Conservation (phyloP, 2,113 vertebrate genomes). For the Vidua macroura region DNA sequence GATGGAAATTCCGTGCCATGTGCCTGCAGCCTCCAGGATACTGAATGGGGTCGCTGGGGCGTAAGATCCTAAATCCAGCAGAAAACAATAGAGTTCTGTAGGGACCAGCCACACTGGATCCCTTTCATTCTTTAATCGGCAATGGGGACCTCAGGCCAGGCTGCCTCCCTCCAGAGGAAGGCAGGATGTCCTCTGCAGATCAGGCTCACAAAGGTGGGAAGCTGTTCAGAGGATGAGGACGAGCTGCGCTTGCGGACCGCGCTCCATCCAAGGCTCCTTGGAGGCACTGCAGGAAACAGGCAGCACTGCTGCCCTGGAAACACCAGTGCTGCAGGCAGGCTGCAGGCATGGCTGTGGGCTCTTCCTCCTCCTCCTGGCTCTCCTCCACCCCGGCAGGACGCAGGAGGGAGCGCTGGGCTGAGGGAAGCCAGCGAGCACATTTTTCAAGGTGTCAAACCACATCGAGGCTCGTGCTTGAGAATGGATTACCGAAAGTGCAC, state of each 20-base stretch:
- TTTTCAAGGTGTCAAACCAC: slow-evolving; percentile 44
- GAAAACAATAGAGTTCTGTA: not conserved
- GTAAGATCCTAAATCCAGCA: not conserved
- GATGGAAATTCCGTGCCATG: not conserved
- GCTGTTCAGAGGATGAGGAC: not conserved
- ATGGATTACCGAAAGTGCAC: not conserved
- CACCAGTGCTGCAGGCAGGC: not conserved
- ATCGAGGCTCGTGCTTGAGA: not conserved
- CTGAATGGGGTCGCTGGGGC: accelerated
- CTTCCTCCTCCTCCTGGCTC: slow-evolving; percentile 23
- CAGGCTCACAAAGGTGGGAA: not conserved
- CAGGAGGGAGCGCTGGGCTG: accelerated
- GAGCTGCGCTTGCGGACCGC: accelerated
- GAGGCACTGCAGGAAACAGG: not conserved
- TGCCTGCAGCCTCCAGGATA: not conserved
- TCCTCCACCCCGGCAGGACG: not conserved
- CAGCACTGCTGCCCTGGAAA: not conserved
- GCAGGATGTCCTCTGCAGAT: slow-evolving; percentile 1
- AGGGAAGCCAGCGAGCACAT: not conserved
- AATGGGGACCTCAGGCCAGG: not conserved
- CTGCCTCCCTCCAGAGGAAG: not conserved
- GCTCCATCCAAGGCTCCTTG: not conserved
- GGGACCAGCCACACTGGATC: not conserved
- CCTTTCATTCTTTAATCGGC: not conserved
- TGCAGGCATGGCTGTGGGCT: not conserved